These are phyloP conservation scores for Nephrocerus scutellatus DNA, from an alignment of 2,888 invertebrate genomes.

Conservation along the genomic window DNA sequence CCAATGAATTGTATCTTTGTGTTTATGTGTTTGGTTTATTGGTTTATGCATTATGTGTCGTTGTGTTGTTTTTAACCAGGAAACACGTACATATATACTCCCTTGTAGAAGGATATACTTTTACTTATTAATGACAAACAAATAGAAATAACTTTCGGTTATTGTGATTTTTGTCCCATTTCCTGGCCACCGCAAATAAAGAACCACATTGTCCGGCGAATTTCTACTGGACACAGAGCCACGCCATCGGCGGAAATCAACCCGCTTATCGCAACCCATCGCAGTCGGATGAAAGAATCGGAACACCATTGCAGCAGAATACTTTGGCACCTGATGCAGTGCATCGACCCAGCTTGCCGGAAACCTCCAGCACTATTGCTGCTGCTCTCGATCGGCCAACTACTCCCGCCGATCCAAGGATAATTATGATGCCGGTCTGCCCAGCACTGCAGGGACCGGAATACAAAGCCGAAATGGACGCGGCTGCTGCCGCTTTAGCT, in stretches of 20 bases:
- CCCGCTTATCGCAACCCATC: conserved; percentile 47
- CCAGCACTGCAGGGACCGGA: conserved; percentile 41
- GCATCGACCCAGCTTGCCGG: conserved; percentile 51
- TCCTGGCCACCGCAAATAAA: conserved; percentile 20
- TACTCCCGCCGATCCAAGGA: conserved; percentile 34
- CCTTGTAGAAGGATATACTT: conserved; percentile 6
- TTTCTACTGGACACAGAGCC: conserved; percentile 71
- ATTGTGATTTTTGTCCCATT: no score
- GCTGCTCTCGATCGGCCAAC: conserved; percentile 16
- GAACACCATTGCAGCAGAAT: conserved; percentile 53
- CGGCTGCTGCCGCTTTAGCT: conserved; percentile 32
- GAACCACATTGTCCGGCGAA: conserved; percentile 43
- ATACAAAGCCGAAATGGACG: conserved; percentile 41
- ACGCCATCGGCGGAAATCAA: conserved; percentile 58
- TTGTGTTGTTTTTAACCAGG: no score
- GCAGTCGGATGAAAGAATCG: conserved; percentile 40
- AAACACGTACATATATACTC: no score
- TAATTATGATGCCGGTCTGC: conserved; percentile 43
- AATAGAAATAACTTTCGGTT: not conserved
- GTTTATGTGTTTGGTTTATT: no score
- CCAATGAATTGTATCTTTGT: no score
- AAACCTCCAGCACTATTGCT: conserved; percentile 32
- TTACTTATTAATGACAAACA: not conserved
- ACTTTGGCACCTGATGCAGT: conserved; percentile 52
- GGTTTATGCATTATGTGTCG: no score